A percentile compares a stretch with the other conserved stretches of the same genome.
Conservation (phyloP, 2,797 vertebrate species). For the Glossophaga mutica region DNA sequence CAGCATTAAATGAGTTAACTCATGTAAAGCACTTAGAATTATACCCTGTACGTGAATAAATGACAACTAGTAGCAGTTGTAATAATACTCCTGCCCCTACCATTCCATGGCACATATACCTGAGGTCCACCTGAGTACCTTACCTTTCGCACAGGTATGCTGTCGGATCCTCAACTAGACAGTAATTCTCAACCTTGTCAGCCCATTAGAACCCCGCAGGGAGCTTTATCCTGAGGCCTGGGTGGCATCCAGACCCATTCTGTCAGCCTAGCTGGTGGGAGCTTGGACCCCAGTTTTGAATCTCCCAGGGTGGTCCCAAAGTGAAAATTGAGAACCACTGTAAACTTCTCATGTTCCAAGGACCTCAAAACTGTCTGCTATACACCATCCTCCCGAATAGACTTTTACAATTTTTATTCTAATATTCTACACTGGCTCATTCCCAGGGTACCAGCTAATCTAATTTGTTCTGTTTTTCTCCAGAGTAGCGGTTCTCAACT, state of each 20-base stretch:
- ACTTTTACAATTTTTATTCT: not conserved
- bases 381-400: accelerated
- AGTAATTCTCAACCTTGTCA: not conserved
- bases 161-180: accelerated
- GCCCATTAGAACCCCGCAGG: not conserved
- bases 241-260: not conserved
- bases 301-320: not conserved
- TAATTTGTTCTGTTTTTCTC: not conserved
- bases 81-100: accelerated
- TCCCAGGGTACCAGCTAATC: not conserved
- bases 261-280: not conserved
- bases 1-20: not conserved
- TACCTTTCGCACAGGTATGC: not conserved
- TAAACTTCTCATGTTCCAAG: not conserved
- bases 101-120: too few species aligned
- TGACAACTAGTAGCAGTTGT: not conserved
- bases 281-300: not conserved
- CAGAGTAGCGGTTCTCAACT: not conserved
- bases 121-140: not conserved
- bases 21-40: not conserved
- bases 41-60: not conserved
- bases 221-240: not conserved
- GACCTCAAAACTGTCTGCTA: not conserved
- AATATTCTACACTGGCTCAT: accelerated
- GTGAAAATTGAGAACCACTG: not conserved